Conservation (phyloP, 2,113 vertebrate genomes). For the Rhea americana region DNA sequence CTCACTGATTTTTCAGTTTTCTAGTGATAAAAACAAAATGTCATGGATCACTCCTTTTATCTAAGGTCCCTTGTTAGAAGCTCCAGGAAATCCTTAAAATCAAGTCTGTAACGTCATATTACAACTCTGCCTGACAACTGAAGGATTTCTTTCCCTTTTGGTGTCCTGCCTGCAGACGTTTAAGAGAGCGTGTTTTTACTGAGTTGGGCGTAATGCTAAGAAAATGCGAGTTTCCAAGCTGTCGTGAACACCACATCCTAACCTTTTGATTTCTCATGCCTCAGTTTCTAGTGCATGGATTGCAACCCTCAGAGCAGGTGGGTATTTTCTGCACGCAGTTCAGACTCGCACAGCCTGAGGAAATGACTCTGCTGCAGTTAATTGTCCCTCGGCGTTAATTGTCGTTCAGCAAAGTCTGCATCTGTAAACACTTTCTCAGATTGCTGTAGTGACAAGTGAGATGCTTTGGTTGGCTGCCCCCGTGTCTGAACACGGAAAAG, state of each 20-base stretch:
- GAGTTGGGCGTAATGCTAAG: background rate
- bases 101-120: background rate
- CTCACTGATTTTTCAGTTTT: background rate
- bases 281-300: background rate
- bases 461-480: background rate
- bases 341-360: background rate
- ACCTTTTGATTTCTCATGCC: background rate
- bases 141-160: background rate
- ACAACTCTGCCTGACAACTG: background rate
- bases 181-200: background rate
- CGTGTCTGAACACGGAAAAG: background rate
- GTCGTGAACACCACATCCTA: background rate
- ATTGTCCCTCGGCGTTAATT: background rate
- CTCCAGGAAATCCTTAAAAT: background rate
- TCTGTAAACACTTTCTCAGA: conserved; percentile 27
- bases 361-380: background rate
- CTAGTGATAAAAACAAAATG: background rate
- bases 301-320: background rate
- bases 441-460: conserved; percentile 42
- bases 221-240: background rate
- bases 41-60: background rate
- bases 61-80: background rate
- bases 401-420: background rate
- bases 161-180: background rate
- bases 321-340: background rate